Conservation (phyloP, 35 echinoderm and acorn worm genomes). For the Nesometra sesokonis region DNA sequence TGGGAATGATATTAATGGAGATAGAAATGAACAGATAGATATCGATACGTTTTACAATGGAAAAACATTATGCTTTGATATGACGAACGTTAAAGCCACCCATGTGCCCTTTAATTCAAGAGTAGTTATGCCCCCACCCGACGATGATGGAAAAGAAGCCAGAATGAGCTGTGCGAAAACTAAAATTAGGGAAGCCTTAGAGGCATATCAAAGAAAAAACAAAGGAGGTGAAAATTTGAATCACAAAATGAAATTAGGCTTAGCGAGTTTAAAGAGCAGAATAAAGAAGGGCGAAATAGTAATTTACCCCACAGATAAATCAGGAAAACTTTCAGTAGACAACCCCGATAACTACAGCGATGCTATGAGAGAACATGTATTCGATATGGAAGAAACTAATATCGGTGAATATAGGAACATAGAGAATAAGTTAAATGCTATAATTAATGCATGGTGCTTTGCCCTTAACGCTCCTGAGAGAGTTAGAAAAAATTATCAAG, state of each 20-base stretch:
- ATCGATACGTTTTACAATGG: too few species aligned
- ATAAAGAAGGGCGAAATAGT: not conserved
- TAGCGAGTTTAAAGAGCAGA: conserved; percentile 6
- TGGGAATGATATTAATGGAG: too few species aligned
- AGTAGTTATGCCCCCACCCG: too few species aligned
- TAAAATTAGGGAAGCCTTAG: too few species aligned
- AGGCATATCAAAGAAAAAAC: too few species aligned
- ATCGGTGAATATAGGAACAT: conserved; percentile 7
- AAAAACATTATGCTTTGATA: too few species aligned
- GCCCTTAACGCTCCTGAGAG: conserved; percentile 4
- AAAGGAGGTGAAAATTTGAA: conserved; percentile 19
- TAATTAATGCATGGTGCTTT: conserved; percentile 6
- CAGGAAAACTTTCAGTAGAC: conserved; percentile 10
- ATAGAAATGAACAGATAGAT: too few species aligned
- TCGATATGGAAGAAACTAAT: conserved; percentile 2
- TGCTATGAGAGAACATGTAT: conserved; percentile 18
- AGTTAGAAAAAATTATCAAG: conserved; percentile 11
- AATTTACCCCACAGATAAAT: conserved; percentile 17
- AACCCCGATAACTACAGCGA: not conserved
- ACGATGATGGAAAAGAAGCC: too few species aligned
- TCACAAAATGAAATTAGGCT: not conserved
- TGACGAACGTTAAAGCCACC: too few species aligned
- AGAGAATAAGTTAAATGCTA: conserved; percentile 8
- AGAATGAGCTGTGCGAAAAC: too few species aligned
- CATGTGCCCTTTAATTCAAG: too few species aligned